Conservation (phyloP, 2,113 vertebrate genomes). For the Tangachromis dhanisi region DNA sequence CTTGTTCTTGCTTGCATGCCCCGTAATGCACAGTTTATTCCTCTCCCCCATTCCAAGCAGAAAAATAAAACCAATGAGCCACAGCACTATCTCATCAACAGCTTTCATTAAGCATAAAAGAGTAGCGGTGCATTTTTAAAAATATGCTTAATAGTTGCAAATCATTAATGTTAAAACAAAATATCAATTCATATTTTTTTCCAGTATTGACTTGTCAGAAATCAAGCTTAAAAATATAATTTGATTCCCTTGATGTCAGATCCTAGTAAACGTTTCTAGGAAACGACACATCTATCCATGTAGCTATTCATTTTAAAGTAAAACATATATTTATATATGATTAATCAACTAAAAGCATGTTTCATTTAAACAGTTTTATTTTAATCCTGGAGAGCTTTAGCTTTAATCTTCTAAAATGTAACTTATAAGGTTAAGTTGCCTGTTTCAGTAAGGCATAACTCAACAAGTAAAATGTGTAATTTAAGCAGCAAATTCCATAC, state of each 20-base stretch:
- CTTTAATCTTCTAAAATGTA: background rate
- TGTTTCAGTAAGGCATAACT: background rate
- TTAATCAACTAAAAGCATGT: background rate
- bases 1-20: slow-evolving; percentile 46
- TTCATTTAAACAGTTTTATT: background rate
- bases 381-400: background rate
- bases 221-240: background rate
- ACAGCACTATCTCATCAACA: slow-evolving; percentile 47
- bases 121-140: slow-evolving; percentile 22
- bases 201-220: background rate
- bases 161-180: background rate
- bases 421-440: background rate
- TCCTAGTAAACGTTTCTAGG: background rate
- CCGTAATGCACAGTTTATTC: slow-evolving; percentile 56
- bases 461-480: background rate
- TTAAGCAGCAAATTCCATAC: background rate
- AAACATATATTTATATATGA: background rate
- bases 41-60: slow-evolving; percentile 48
- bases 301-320: background rate
- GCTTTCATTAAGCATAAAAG: slow-evolving; percentile 45
- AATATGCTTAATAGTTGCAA: slow-evolving; percentile 24
- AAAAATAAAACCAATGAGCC: slow-evolving; percentile 70
- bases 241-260: background rate
- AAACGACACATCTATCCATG: background rate
- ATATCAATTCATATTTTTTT: background rate